Percentiles rank a stretch among this genome's conserved stretches.
Evolutionary conservation across 2,888 invertebrate genomes (phyloP).

Genomic region (Megalurothrips usitatus): DNA sequence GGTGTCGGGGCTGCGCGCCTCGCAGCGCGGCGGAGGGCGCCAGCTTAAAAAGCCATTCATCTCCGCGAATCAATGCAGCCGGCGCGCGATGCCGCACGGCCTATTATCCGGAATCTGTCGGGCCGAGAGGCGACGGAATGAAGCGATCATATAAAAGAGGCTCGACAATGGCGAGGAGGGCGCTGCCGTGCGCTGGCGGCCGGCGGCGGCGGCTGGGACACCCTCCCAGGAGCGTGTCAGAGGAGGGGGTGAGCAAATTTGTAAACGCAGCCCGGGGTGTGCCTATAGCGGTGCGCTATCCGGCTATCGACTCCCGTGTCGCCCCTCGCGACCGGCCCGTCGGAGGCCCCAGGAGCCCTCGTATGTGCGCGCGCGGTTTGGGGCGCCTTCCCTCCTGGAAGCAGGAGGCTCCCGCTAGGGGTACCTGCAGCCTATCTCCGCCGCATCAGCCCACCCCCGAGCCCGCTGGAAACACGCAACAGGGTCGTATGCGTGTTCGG

Average conservation of each 20-base stretch:
- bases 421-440: not conserved
- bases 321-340: not conserved
- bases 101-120: constrained; percentile 20
- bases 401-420: not conserved
- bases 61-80: not conserved
- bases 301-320: not conserved
- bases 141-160: constrained; percentile 4
- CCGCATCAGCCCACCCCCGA: not conserved
- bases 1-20: not conserved
- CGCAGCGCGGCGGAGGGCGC: not conserved
- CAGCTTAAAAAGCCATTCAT: constrained; percentile 23
- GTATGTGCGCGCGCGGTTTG: not conserved
- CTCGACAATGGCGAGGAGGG: not conserved
- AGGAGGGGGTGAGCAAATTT: not conserved
- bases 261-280: not conserved
- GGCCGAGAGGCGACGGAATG: not conserved
- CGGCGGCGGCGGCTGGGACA: not conserved
- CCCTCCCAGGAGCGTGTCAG: not conserved
- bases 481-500: not conserved
- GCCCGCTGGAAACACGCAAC: too few species aligned
- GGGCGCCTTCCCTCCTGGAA: not conserved
- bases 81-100: not conserved
- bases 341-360: not conserved
- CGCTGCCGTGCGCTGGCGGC: not conserved
- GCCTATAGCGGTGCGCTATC: not conserved